Evolutionary conservation across 2,113 vertebrate species (phyloP), one percentile per base, ranked within the genome.

Genomic region (Macroglossus sobrinus): DNA sequence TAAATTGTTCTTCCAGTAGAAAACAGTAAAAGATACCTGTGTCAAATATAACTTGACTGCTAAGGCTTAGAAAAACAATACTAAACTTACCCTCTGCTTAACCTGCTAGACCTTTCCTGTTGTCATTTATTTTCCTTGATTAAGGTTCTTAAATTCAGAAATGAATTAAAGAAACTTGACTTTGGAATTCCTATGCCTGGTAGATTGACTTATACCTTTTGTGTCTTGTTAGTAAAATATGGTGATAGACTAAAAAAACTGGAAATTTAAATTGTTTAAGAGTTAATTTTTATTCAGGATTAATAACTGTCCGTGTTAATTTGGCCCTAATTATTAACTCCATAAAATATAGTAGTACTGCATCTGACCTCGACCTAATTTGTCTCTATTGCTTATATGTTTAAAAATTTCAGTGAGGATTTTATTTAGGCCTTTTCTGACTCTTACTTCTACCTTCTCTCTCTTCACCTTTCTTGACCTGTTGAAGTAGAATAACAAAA

Each of bases 401-500:
- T 98, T 98, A 97, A 98, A 99, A 97, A 98, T 98, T 97, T 98
- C 97, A 98, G 93, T 97, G 96, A 98, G 98, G 97, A 98, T 98
- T 98, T 99, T 97, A 97, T 98, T 97, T 97, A 97, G 98, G 94
- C 98, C 98, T 99, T 98, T 98, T 99, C 98, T 99, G 98, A 98
- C 98, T 98, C 98, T 98, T 97, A 98, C 98, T 98, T 98, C 98
- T 99, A 98, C 98, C 98, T 99, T 98, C 98, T 99, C 98, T 99
- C 98, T 98, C 98, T 98, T 99, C 98, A 98, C 98, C 98, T 99
- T 98, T 99, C 98, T 99, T 99, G 98, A 98, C 98, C 97, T 97
- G 99, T 98, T 99, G 99, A 99, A 99, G 99, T 99, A 99, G 99
- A 99, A 99, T 99, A 99, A 99, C 98, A 99, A 99, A 99, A 99